These are phyloP conservation scores for Ophion costatus DNA, from an alignment of 2,888 invertebrate species.

Conservation along the genomic window DNA sequence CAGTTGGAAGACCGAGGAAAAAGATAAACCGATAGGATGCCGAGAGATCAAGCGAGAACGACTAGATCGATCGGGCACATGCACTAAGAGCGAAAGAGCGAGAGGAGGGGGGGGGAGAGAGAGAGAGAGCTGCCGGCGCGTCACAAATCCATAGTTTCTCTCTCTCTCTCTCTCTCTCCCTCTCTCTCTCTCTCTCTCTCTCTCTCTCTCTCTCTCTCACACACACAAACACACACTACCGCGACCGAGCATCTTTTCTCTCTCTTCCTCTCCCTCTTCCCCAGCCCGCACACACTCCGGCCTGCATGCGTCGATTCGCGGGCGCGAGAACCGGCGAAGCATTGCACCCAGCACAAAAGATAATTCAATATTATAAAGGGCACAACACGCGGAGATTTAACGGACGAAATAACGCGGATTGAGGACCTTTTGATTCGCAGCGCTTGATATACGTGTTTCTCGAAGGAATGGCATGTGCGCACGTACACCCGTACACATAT, in stretches of 20 bases:
- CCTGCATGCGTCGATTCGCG: constrained; percentile 17
- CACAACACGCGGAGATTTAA: not conserved
- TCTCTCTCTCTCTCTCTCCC: constrained; percentile 25
- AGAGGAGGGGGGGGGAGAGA: constrained; percentile 35
- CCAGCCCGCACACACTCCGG: constrained; percentile 1
- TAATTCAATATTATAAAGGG: not conserved
- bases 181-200: too few species aligned
- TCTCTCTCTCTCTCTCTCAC: constrained; percentile 37
- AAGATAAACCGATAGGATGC: not conserved
- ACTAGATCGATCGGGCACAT: not conserved
- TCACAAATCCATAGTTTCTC: constrained; percentile 30
- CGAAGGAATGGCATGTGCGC: constrained; percentile 14
- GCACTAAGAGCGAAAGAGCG: constrained; percentile 43
- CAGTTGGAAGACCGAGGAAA: not conserved
- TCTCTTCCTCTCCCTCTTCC: constrained; percentile 16
- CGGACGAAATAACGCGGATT: not conserved
- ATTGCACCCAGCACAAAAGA: not conserved
- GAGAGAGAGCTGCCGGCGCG: constrained; percentile 50
- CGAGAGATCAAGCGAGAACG: not conserved
- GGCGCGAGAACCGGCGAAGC: not conserved
- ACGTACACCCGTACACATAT: not conserved
- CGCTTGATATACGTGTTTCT: not conserved
- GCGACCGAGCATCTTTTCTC: constrained; percentile 35
- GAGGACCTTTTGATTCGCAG: constrained; percentile 6
- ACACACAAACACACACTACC: too few species aligned